These are phyloP conservation scores for Kradibia gibbosae DNA, from an alignment of 1,140 invertebrate species.

Conservation along the genomic window DNA sequence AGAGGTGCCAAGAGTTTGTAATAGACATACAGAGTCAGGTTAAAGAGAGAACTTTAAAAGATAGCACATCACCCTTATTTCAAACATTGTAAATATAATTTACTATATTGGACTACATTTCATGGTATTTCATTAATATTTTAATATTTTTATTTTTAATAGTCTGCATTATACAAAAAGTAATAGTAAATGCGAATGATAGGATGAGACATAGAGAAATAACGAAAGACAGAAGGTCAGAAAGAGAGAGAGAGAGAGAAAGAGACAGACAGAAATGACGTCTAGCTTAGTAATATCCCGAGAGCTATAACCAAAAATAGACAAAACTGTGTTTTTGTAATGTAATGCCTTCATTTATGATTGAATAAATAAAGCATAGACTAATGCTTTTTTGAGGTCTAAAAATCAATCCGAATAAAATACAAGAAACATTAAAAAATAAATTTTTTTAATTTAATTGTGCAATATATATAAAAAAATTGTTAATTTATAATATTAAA, in stretches of 20 bases:
- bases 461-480: too few relatives aligned
- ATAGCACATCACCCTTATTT: slow-evolving; percentile 52
- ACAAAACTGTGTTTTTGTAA: slow-evolving; percentile 12
- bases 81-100: slow-evolving; percentile 64
- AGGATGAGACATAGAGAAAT: too few relatives aligned
- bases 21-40: neutral
- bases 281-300: neutral
- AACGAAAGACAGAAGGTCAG: neutral
- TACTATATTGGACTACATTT: slow-evolving; percentile 54
- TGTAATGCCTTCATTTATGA: slow-evolving; percentile 17
- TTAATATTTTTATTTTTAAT: slow-evolving; percentile 67
- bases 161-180: slow-evolving; percentile 67
- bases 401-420: slow-evolving; percentile 11
- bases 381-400: slow-evolving; percentile 43
- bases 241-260: neutral
- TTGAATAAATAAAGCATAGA: slow-evolving; percentile 46
- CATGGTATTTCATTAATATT: slow-evolving; percentile 62
- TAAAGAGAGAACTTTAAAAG: too few relatives aligned
- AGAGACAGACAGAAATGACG: neutral
- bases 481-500: too few relatives aligned
- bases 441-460: too few relatives aligned
- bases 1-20: neutral
- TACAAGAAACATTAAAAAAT: too few relatives aligned
- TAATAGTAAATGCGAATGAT: slow-evolving; percentile 26
- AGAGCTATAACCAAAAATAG: slow-evolving; percentile 55